phyloP scores from a whole-genome alignment of 2,888 invertebrate genomes.

The Orthonychiurus folsomi region DNA sequence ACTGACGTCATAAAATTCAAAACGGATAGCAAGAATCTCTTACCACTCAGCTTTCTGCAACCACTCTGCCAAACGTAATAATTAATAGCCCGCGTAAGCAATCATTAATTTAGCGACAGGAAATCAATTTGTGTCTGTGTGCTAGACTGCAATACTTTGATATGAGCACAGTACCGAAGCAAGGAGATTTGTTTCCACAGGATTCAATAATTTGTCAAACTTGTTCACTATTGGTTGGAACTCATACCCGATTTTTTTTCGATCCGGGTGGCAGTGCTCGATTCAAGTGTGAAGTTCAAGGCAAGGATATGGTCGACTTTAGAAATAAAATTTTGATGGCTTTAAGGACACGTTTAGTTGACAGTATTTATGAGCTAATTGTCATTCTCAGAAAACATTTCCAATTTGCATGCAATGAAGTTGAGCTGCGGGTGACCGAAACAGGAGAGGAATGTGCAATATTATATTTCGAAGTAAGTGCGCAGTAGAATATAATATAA shows the following conservation, averaged over 20 bases:
- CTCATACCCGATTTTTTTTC: not conserved
- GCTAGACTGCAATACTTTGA: slow-evolving; percentile 7
- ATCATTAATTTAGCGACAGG: not conserved
- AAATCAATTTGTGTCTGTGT: not conserved
- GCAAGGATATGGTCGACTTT: not conserved
- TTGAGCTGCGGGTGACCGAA: not conserved
- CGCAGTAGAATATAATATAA: no score
- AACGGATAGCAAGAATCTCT: not conserved
- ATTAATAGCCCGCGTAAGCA: not conserved
- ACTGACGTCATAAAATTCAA: slow-evolving; percentile 1
- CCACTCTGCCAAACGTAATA: slow-evolving; percentile 11
- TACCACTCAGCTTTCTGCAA: not conserved
- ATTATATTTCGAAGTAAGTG: slow-evolving; percentile 5
- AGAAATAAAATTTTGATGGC: not conserved
- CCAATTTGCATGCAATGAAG: not conserved
- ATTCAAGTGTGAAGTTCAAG: not conserved
- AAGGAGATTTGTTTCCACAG: not conserved
- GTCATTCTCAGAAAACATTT: not conserved
- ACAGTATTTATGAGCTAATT: not conserved
- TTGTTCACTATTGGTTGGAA: slow-evolving; percentile 3
- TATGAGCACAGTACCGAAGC: not conserved
- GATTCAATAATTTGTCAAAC: not conserved
- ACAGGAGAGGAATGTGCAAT: not conserved
- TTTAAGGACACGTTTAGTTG: not conserved
- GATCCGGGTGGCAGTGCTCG: not conserved